A percentile compares a stretch with the other conserved stretches of the same genome.
Conservation (phyloP, 2,888 invertebrate genomes). For the Plagodis dolabraria region DNA sequence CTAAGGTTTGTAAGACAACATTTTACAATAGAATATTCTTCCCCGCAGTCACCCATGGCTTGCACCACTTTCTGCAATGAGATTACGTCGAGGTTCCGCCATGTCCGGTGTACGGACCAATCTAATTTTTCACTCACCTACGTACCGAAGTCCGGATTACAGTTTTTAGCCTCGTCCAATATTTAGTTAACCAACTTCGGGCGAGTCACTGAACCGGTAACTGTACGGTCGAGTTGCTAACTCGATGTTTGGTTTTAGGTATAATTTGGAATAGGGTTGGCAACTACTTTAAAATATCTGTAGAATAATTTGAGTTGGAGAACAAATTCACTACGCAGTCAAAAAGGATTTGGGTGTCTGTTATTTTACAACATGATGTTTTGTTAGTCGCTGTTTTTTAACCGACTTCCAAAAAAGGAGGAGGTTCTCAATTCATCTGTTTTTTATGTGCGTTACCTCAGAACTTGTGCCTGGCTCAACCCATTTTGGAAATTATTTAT, state of each 20-base stretch:
- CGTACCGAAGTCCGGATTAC: conserved; percentile 40
- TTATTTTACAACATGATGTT: too few species aligned
- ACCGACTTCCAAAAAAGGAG: too few species aligned
- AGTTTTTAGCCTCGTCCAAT: conserved; percentile 38
- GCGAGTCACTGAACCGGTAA: conserved; percentile 1
- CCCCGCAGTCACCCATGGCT: conserved; percentile 20
- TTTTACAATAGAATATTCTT: neutral
- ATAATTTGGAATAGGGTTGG: neutral
- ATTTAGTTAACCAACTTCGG: conserved; percentile 43
- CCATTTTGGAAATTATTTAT: too few species aligned
- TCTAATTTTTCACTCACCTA: conserved; percentile 60
- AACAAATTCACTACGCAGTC: too few species aligned
- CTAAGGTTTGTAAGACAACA: too few species aligned
- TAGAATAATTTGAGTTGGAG: too few species aligned
- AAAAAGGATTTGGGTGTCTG: too few species aligned
- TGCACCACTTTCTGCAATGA: conserved; percentile 39
- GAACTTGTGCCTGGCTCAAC: too few species aligned
- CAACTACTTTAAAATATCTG: too few species aligned
- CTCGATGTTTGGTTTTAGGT: conserved; percentile 1
- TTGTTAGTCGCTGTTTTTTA: too few species aligned
- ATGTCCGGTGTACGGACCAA: conserved; percentile 46
- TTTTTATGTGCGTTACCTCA: too few species aligned
- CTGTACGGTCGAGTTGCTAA: conserved; percentile 8
- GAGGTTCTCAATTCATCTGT: too few species aligned
- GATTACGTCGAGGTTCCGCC: conserved; percentile 48